Conservation (phyloP, 2,797 vertebrate genomes). For the Macroramphosus scolopax region DNA sequence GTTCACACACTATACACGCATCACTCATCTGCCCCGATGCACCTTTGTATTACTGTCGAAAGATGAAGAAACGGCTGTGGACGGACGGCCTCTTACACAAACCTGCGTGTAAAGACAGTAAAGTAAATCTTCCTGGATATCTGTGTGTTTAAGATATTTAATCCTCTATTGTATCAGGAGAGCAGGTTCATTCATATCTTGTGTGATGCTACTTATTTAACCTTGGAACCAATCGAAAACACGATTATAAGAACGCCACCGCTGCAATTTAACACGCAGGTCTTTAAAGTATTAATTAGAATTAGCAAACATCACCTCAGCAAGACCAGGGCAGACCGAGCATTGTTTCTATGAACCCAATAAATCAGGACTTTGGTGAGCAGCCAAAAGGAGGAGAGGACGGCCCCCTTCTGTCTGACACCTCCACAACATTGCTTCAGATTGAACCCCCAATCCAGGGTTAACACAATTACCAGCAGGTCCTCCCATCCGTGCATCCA, state of each 20-base stretch:
- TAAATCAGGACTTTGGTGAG: conserved; percentile 67
- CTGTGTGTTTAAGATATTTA: too few species aligned
- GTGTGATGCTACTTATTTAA: too few species aligned
- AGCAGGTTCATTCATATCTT: too few species aligned
- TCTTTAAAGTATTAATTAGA: conserved; percentile 17
- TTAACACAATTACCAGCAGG: conserved; percentile 72
- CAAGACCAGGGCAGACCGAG: conserved; percentile 38
- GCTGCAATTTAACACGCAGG: conserved; percentile 3
- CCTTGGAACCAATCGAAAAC: conserved; percentile 7
- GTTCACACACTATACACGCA: too few species aligned
- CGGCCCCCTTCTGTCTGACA: conserved; percentile 63
- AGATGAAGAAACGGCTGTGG: too few species aligned
- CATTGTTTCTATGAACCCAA: conserved; percentile 64
- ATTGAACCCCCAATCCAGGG: conserved; percentile 59
- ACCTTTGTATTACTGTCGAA: too few species aligned
- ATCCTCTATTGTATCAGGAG: too few species aligned
- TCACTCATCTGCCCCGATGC: too few species aligned
- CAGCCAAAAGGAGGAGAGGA: conserved; percentile 61
- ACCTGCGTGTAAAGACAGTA: too few species aligned
- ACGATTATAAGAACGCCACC: conserved; percentile 1
- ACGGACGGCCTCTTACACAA: too few species aligned
- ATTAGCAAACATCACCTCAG: conserved; percentile 51
- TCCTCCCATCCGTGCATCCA: conserved; percentile 61
- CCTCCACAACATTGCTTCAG: conserved; percentile 51
- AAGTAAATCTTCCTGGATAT: not conserved